phyloP scores from a whole-genome alignment of 2,888 invertebrate species.

The Leptinotarsa juncta region DNA sequence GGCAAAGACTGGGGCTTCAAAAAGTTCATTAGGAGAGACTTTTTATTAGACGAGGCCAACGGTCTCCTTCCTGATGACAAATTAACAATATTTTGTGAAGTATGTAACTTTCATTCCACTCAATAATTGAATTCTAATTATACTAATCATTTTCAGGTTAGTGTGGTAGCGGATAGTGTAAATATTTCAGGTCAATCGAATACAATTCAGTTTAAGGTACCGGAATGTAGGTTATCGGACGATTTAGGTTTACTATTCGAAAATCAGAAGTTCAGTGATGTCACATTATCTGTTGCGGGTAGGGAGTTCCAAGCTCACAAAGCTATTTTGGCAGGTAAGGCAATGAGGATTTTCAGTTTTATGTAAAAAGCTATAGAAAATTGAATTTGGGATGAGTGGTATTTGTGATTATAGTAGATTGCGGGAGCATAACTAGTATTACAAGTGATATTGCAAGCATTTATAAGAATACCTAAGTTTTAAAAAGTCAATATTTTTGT shows the following conservation, averaged over 20 bases:
- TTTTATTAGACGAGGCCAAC: constrained; percentile 98
- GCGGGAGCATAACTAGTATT: no score
- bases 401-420: no score
- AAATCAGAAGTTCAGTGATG: constrained; percentile 97
- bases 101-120: constrained; percentile 61
- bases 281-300: constrained; percentile 92
- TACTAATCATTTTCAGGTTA: constrained; percentile 71
- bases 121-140: background rate
- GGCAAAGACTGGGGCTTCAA: constrained; percentile 99
- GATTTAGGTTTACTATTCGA: constrained; percentile 96
- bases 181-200: constrained; percentile 99
- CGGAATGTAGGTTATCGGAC: constrained; percentile 93
- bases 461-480: no score
- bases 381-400: no score
- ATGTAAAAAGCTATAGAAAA: background rate
- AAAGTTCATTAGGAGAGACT: constrained; percentile 99
- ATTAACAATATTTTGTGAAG: constrained; percentile 99
- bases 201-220: constrained; percentile 97
- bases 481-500: no score
- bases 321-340: constrained; percentile 91
- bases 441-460: no score
- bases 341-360: constrained; percentile 22
- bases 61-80: constrained; percentile 98
- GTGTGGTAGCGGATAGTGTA: constrained; percentile 98
- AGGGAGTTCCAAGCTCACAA: constrained; percentile 96